Conservation (phyloP, 2,797 vertebrate species). For the Rhincodon typus region DNA sequence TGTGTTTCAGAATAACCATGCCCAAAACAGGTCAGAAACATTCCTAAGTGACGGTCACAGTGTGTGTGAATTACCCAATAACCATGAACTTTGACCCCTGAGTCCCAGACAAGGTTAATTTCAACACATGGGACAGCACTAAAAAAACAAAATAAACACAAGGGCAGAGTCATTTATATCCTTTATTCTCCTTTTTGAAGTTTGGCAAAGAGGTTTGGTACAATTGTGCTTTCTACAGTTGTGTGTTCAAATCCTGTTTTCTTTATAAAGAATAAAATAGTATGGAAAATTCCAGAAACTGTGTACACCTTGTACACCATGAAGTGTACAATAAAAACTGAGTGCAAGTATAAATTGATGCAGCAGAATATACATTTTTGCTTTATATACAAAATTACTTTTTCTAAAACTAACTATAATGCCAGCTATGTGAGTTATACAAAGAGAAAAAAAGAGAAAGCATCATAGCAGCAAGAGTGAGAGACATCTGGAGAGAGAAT, state of each 20-base stretch:
- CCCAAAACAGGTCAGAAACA: not conserved
- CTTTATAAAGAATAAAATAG: conserved; percentile 39
- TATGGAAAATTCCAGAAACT: conserved; percentile 36
- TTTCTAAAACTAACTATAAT: conserved; percentile 35
- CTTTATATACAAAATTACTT: conserved; percentile 37
- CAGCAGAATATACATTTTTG: conserved; percentile 37
- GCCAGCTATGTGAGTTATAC: conserved; percentile 25
- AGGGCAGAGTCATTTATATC: not conserved
- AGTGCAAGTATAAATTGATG: conserved; percentile 36
- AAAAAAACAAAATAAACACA: not conserved
- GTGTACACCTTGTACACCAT: conserved; percentile 30
- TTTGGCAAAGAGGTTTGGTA: conserved; percentile 37
- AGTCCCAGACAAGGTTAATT: no score
- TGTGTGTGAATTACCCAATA: no score
- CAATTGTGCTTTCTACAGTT: conserved; percentile 37
- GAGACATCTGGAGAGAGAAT: not conserved
- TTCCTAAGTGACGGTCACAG: not conserved
- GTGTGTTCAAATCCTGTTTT: conserved; percentile 35
- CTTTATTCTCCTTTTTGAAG: conserved; percentile 30
- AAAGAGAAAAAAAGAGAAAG: not conserved
- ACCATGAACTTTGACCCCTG: not conserved
- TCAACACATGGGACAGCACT: not conserved
- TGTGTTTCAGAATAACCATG: not conserved
- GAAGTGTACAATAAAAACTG: conserved; percentile 33
- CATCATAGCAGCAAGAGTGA: no score